Evolutionary conservation across 2,888 invertebrate genomes (phyloP), one percentile per base, ranked within the genome.

Genomic region (Diabrotica balteata): DNA sequence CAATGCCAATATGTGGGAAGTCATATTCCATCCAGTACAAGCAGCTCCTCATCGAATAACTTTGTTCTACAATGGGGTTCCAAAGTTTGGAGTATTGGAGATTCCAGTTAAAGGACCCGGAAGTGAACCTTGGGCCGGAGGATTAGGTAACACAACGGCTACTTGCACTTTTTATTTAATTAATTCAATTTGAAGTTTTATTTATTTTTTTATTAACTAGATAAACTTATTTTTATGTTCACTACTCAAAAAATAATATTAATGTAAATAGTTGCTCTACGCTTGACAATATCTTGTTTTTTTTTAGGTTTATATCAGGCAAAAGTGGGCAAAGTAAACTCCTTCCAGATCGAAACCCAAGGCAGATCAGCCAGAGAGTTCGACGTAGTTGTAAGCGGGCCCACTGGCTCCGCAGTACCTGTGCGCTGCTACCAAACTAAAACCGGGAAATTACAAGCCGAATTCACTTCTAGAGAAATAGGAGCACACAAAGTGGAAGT

Each of bases 361-460:
- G 94, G 95, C 6, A 87, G 93, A 58, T 91, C 93, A 2, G 93
- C 93, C 1, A 87, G 95, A 65, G 95, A 96, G 81, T 96, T 96
- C 80, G 96, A 96, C 82, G 96, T 96, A 0, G 93, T 96, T 0
- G 93, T 98, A 4, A 84, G 84, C 74, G 83, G 84, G 46, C 84
- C 84, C 4, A 82, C 80, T 0, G 84, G 84, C 32, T 82, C 83
- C 7, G 85, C 85, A 5, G 78, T 84, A 45, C 85, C 85, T 4
- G 85, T 85, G 0, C 84, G 96, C 67, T 97, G 98, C 81, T 97
- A 97, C 83, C 96, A 96, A 81, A 98, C 98, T 70, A 95, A 97
- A 80, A 96, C 97, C 70, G 98, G 98, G 2, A 92, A 96, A 79
- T 87, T 97, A 65, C 91, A 96, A 81, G 98, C 98, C 0, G 98